Base-by-base conservation (phyloP, 2,113 vertebrate species). In the Theristicus caerulescens region DNA sequence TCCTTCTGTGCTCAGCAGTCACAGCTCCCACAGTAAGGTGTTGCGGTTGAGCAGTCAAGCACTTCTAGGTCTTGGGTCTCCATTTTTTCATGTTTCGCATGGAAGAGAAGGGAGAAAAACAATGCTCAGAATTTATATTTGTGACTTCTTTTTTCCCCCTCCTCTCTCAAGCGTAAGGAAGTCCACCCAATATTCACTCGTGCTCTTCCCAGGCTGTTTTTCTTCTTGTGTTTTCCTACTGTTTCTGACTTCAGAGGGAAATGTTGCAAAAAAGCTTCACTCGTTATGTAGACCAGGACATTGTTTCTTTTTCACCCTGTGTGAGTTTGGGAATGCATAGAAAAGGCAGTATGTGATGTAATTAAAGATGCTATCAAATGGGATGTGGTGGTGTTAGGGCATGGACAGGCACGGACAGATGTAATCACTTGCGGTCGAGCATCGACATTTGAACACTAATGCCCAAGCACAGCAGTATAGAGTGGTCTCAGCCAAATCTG, bases 21-120 rank as follows among this genome's bases (percentile, higher is more conserved):
- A 4, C 0, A 0, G 42, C 57, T 89, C 24, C 73, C 2, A 2
- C 14, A 25, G 24, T n/a, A 21, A 59, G 47, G 13, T 26, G 31
- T 49, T 82, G 36, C 4, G 16, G 13, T 47, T 82, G 31, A 82
- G 61, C 12, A 36, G 51, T 51, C 26, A 38, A 55, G 44, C 13
- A 4, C 22, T 78, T 67, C 38, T 62, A 6, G 10, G 13, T 27
- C 47, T 59, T 32, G 10, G 4, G 15, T 83, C 47, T 88, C 36
- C 14, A 1, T 44, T 79, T 80, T 55, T 79, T 21, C 11, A 6
- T 46, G 13, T 42, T 74, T 62, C 7, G 5, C 5, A 0, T 49
- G 40, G 36, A 62, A 71, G 52, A 70, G 5, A 58, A 58, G 2
- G 25, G 18, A 76, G 40, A 40, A 79, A 66, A 86, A 8, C 6